These are phyloP conservation scores for Amphipoea lucens DNA, from an alignment of 2,888 invertebrate genomes.

Conservation along the genomic window DNA sequence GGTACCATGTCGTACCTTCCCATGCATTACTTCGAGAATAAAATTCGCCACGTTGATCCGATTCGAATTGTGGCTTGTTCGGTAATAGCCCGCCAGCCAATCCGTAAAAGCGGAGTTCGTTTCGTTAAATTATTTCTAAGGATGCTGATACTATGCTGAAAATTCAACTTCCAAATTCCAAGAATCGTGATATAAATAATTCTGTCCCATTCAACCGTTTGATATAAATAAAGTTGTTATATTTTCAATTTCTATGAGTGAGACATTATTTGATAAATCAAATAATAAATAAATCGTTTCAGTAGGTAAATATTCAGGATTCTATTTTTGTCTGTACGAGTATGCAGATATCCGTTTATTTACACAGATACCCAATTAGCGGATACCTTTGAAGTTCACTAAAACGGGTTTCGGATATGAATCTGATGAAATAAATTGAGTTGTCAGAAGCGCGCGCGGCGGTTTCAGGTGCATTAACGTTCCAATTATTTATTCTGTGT, in stretches of 20 bases:
- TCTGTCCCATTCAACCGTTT: conserved; percentile 29
- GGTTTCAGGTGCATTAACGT: conserved; percentile 79
- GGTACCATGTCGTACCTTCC: not conserved
- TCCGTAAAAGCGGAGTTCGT: conserved; percentile 39
- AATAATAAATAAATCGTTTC: conserved; percentile 30
- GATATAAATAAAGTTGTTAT: conserved; percentile 40
- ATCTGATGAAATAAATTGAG: conserved; percentile 86
- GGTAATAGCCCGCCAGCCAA: conserved; percentile 41
- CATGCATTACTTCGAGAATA: conserved; percentile 21
- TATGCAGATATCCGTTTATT: conserved; percentile 68
- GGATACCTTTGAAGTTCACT: conserved; percentile 84
- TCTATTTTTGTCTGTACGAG: conserved; percentile 63
- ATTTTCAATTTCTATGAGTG: conserved; percentile 40
- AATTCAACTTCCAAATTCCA: conserved; percentile 28
- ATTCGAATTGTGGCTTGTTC: conserved; percentile 39
- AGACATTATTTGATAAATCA: conserved; percentile 34
- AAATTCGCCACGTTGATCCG: conserved; percentile 41
- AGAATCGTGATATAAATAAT: conserved; percentile 44
- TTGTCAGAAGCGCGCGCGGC: conserved; percentile 78
- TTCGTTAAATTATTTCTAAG: conserved; percentile 48
- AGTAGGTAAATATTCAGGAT: conserved; percentile 42
- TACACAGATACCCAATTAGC: conserved; percentile 81
- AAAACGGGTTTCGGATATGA: conserved; percentile 84
- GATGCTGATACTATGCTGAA: conserved; percentile 46
- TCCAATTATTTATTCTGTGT: conserved; percentile 77